These are phyloP conservation scores for Leptinotarsa lineolata DNA, from an alignment of 1,140 invertebrate species.

Conservation along the genomic window DNA sequence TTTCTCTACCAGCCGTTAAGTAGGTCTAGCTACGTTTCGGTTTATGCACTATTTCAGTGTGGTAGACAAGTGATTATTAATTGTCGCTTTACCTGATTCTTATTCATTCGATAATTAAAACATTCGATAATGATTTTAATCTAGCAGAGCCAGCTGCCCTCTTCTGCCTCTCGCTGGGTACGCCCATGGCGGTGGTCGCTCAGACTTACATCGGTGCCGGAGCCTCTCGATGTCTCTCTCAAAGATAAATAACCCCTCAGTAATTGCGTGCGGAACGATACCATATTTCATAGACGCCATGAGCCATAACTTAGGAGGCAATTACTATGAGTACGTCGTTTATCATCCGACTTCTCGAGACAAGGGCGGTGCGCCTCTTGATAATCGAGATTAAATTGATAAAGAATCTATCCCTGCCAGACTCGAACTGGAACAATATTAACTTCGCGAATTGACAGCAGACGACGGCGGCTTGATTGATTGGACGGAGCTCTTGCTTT, in stretches of 20 bases:
- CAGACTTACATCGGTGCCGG: conserved; percentile 19
- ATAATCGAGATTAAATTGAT: conserved; percentile 51
- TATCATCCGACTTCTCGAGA: conserved; percentile 55
- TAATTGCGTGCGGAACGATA: conserved; percentile 64
- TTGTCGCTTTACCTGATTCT: too few relatives aligned
- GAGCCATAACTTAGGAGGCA: conserved; percentile 64
- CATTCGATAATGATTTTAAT: too few relatives aligned
- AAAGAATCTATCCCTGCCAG: conserved; percentile 41
- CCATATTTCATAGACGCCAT: conserved; percentile 63
- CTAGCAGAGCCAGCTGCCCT: too few relatives aligned
- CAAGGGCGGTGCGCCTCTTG: conserved; percentile 40
- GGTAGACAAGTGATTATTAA: too few relatives aligned
- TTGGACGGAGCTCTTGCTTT: conserved; percentile 1
- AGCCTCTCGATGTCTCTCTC: conserved; percentile 34
- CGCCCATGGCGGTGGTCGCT: conserved; percentile 19
- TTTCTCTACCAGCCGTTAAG: too few relatives aligned
- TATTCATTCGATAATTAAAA: too few relatives aligned
- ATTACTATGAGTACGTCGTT: conserved; percentile 64
- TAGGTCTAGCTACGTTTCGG: too few relatives aligned
- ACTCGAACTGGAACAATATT: conserved; percentile 30
- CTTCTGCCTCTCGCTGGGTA: too few relatives aligned
- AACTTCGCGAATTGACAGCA: conserved; percentile 23
- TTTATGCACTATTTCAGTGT: too few relatives aligned
- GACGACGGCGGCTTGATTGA: conserved; percentile 6
- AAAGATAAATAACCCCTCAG: conserved; percentile 63